Evolutionary conservation across 1,140 invertebrate species (phyloP).

Genomic region (Brachionus sp.): DNA sequence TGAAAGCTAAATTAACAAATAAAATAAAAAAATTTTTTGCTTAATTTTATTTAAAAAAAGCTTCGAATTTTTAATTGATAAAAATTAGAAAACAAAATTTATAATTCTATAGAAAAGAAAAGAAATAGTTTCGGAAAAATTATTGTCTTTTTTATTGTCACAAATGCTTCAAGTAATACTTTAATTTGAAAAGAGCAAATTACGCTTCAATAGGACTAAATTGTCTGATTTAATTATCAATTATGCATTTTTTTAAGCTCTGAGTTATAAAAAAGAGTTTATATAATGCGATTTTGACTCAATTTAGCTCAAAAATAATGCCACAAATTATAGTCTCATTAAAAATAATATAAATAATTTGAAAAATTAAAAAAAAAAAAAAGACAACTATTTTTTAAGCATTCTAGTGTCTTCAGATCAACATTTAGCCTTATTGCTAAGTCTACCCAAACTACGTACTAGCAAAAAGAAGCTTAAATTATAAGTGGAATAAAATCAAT

Average conservation of each 20-base stretch:
- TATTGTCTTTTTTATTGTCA: not conserved
- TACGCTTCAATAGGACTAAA: not conserved
- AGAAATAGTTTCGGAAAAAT: too few species aligned
- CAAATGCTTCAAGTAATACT: not conserved
- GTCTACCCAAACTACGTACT: not conserved
- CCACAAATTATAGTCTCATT: not conserved
- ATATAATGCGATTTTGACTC: not conserved
- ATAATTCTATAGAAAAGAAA: not conserved
- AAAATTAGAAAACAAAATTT: not conserved
- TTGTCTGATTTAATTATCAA: conserved; percentile 6
- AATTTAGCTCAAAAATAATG: not conserved
- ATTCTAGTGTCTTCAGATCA: not conserved
- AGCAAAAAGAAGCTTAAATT: not conserved
- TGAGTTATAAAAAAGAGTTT: not conserved
- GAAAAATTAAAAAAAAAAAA: too few species aligned
- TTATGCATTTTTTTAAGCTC: not conserved
- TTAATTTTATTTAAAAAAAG: too few species aligned
- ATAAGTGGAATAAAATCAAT: not conserved
- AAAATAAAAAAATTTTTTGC: too few species aligned
- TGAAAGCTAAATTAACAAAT: too few species aligned
- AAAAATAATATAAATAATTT: too few species aligned
- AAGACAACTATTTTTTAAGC: not conserved
- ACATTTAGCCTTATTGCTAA: not conserved
- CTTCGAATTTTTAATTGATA: too few species aligned
- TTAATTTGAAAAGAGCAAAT: not conserved